phyloP scores from a whole-genome alignment of 2,888 invertebrate genomes.

The Mimas tiliae region DNA sequence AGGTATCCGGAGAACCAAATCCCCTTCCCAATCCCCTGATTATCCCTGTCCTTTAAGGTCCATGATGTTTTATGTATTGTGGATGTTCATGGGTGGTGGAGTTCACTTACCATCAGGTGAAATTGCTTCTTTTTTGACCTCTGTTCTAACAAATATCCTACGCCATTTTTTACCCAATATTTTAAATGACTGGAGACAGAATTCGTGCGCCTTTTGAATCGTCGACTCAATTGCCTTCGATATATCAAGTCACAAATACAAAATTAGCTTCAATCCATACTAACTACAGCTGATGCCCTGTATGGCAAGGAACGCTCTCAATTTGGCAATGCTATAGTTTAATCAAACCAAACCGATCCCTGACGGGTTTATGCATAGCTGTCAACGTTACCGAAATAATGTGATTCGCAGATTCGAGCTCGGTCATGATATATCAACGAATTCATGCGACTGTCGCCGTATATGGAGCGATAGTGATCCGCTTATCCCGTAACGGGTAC shows the following conservation, averaged over 20 bases:
- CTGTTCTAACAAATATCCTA: no score
- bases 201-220: slow-evolving; percentile 18
- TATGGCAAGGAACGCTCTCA: slow-evolving; percentile 51
- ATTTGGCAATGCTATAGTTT: slow-evolving; percentile 68
- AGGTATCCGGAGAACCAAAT: no score
- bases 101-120: no score
- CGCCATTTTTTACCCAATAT: slow-evolving; percentile 4
- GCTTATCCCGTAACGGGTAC: slow-evolving; percentile 75
- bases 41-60: no score
- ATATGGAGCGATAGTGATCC: slow-evolving; percentile 84
- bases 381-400: slow-evolving; percentile 65
- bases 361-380: slow-evolving; percentile 62
- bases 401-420: slow-evolving; percentile 65
- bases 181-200: slow-evolving; percentile 1
- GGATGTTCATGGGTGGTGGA: no score
- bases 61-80: no score
- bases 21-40: no score
- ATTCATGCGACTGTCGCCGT: slow-evolving; percentile 82
- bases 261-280: slow-evolving; percentile 33
- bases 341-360: slow-evolving; percentile 59
- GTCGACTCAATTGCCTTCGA: slow-evolving; percentile 17
- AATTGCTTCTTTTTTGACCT: no score
- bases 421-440: slow-evolving; percentile 63
- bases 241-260: slow-evolving; percentile 28
- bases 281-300: slow-evolving; percentile 39